A percentile compares a stretch with the other conserved stretches of the same genome.
phyloP scores from a whole-genome alignment of 2,888 invertebrate species.

The Coenonympha glycerion region DNA sequence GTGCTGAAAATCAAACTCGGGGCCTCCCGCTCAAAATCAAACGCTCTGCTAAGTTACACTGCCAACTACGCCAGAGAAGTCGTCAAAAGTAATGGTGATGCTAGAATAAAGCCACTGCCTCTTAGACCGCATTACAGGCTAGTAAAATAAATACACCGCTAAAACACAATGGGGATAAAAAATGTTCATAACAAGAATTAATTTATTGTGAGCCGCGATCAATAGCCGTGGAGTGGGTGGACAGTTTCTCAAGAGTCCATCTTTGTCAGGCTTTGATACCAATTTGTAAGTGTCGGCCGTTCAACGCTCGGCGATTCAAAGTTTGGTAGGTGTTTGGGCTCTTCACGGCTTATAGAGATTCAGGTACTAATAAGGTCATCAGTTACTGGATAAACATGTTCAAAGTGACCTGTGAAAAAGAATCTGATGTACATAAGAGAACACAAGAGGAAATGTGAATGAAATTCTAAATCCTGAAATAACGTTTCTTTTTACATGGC shows the following conservation, averaged over 20 bases:
- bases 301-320: conserved; percentile 67
- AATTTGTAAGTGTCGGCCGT: conserved; percentile 73
- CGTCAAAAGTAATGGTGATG: too few species aligned
- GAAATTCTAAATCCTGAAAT: too few species aligned
- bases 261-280: conserved; percentile 75
- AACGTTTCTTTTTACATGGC: too few species aligned
- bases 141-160: conserved; percentile 63
- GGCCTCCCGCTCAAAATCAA: too few species aligned
- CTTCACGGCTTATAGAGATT: conserved; percentile 22
- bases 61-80: too few species aligned
- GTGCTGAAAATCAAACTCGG: too few species aligned
- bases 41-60: too few species aligned
- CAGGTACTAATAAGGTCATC: not conserved
- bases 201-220: conserved; percentile 71
- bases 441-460: too few species aligned
- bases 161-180: conserved; percentile 67
- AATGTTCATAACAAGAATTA: conserved; percentile 74
- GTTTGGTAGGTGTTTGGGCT: conserved; percentile 61
- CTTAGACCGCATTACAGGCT: conserved; percentile 40
- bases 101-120: not conserved
- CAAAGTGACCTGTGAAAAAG: too few species aligned
- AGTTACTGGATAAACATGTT: not conserved
- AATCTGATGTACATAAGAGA: too few species aligned
- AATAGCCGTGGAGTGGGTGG: conserved; percentile 73
- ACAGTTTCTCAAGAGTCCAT: conserved; percentile 74